Percentiles rank a stretch among this genome's conserved stretches.
phyloP scores from a whole-genome alignment of 2,113 vertebrate genomes.

The Aegypius monachus region DNA sequence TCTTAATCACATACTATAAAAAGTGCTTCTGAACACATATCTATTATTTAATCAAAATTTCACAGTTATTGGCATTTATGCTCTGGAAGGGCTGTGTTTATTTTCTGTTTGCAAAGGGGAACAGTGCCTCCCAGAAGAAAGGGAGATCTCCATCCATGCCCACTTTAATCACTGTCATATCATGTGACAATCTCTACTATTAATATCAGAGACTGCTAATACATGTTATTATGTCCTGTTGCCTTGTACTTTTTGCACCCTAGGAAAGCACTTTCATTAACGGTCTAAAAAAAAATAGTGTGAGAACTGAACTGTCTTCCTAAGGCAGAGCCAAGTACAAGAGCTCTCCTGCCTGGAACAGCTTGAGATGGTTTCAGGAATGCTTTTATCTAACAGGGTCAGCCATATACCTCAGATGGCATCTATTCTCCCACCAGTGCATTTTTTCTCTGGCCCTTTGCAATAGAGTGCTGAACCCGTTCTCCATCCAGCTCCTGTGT shows the following conservation, averaged over 20 bases:
- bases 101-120: constrained; percentile 86
- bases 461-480: background rate
- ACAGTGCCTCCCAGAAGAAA: constrained; percentile 77
- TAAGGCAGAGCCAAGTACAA: background rate
- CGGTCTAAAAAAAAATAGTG: background rate
- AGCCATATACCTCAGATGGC: background rate
- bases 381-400: background rate
- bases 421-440: background rate
- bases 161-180: constrained; percentile 76
- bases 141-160: constrained; percentile 67
- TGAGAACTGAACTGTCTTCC: background rate
- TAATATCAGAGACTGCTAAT: constrained; percentile 76
- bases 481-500: background rate
- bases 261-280: constrained; percentile 70
- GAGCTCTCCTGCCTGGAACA: background rate
- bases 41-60: constrained; percentile 99
- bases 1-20: constrained; percentile 91
- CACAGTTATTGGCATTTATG: constrained; percentile 84
- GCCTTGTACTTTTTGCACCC: constrained; percentile 47
- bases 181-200: constrained; percentile 73
- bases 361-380: background rate
- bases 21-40: constrained; percentile 90
- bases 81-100: constrained; percentile 88
- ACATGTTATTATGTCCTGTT: constrained; percentile 55
- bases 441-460: background rate